Evolutionary conservation across 1,140 invertebrate genomes (phyloP).

Genomic region (Himalopsyche phryganea): DNA sequence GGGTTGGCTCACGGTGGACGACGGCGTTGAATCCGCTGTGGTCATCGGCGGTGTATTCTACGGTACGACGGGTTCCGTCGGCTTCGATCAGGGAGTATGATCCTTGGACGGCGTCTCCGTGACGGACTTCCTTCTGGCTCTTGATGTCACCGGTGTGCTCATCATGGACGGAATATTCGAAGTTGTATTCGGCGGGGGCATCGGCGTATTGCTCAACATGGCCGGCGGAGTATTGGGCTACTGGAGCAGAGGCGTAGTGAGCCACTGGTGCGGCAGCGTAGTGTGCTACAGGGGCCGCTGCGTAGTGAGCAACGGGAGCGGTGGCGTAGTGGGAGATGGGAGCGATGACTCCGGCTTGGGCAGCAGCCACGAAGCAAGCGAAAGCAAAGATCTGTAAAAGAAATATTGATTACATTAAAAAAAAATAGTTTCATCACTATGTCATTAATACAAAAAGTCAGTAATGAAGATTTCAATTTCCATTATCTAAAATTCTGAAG

Average conservation of each 20-base stretch:
- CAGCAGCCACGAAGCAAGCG: conserved; percentile 29
- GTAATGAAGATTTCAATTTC: too few relatives aligned
- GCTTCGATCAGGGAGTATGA: conserved; percentile 58
- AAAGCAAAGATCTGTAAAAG: conserved; percentile 27
- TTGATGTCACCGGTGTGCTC: conserved; percentile 58
- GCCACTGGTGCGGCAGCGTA: conserved; percentile 35
- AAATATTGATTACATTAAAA: background rate
- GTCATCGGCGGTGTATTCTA: conserved; percentile 69
- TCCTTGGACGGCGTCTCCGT: conserved; percentile 57
- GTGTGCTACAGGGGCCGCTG: conserved; percentile 31
- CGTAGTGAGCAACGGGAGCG: conserved; percentile 34
- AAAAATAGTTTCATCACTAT: background rate
- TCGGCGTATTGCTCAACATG: conserved; percentile 27
- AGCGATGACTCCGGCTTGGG: conserved; percentile 27
- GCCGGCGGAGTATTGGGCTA: conserved; percentile 34
- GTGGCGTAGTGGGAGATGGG: conserved; percentile 30
- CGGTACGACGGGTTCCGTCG: conserved; percentile 65
- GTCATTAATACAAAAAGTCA: too few relatives aligned
- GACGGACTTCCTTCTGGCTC: conserved; percentile 55
- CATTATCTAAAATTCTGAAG: too few relatives aligned
- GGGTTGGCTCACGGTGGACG: conserved; percentile 54
- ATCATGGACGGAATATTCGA: conserved; percentile 52
- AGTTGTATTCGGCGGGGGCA: conserved; percentile 36
- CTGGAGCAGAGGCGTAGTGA: conserved; percentile 35
- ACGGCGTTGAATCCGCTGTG: conserved; percentile 68